These are phyloP conservation scores for Knipowitschia caucasica DNA, from an alignment of 2,797 vertebrate species.

Conservation along the genomic window DNA sequence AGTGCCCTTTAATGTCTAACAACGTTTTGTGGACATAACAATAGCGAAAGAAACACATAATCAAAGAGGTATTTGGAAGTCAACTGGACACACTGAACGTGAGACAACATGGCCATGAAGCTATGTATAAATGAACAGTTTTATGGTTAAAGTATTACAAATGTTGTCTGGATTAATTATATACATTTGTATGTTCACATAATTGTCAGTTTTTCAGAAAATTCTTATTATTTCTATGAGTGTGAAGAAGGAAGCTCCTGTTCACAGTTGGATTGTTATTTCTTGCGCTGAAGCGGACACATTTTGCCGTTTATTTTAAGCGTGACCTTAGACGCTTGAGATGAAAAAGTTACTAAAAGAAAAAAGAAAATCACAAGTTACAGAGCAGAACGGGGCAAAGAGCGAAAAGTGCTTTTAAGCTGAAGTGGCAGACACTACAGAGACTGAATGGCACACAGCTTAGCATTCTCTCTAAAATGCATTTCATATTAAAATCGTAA, in stretches of 20 bases:
- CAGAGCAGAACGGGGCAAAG: constrained; percentile 50
- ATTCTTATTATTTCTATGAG: neutral
- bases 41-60: too few species aligned
- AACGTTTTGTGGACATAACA: too few species aligned
- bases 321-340: constrained; percentile 39
- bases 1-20: too few species aligned
- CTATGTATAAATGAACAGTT: too few species aligned
- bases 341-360: constrained; percentile 25
- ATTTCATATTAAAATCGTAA: too few species aligned
- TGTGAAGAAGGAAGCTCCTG: neutral
- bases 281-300: constrained; percentile 19
- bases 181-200: neutral
- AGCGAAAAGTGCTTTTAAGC: constrained; percentile 61
- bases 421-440: constrained; percentile 34
- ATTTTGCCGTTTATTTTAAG: constrained; percentile 44
- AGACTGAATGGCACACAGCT: constrained; percentile 10
- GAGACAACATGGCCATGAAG: too few species aligned
- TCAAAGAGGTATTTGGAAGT: too few species aligned
- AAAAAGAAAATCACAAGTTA: constrained; percentile 35
- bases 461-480: too few species aligned
- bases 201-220: neutral
- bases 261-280: constrained; percentile 11
- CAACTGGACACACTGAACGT: too few species aligned
- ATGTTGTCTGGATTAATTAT: too few species aligned
- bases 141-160: too few species aligned